phyloP scores from a whole-genome alignment of 2,797 vertebrate species.

The Oreortyx pictus region DNA sequence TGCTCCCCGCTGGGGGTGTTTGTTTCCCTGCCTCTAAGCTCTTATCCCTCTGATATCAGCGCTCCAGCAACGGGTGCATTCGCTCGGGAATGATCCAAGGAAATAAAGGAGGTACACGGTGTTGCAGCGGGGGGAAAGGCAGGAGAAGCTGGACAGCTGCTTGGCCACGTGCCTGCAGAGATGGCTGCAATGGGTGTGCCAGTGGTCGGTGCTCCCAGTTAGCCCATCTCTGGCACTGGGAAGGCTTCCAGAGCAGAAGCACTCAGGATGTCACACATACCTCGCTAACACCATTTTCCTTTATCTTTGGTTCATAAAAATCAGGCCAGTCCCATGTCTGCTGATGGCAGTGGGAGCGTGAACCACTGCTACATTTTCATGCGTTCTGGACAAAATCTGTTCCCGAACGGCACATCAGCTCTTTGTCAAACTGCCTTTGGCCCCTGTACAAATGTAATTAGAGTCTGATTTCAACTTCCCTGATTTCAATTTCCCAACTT shows the following conservation, averaged over 20 bases:
- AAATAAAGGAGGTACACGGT: not conserved
- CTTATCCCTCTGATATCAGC: not conserved
- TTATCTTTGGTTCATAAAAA: not conserved
- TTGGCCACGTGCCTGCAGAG: not conserved
- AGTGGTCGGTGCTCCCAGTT: not conserved
- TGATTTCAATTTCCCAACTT: constrained; percentile 22
- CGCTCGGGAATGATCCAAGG: not conserved
- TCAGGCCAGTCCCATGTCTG: not conserved
- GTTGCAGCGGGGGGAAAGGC: not conserved
- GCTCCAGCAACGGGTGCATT: not conserved
- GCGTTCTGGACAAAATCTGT: not conserved
- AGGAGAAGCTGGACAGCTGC: not conserved
- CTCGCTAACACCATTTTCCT: not conserved
- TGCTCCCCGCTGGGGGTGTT: not conserved
- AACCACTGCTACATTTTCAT: not conserved
- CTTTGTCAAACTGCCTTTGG: constrained; percentile 23
- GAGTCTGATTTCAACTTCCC: constrained; percentile 9
- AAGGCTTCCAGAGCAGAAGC: not conserved
- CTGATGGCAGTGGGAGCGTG: accelerated
- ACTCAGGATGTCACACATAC: not conserved
- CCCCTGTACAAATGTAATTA: constrained; percentile 12
- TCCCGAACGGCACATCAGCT: not conserved
- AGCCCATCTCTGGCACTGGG: not conserved
- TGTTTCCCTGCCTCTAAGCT: not conserved
- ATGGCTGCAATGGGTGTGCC: not conserved